phyloP scores from a whole-genome alignment of 2,113 vertebrate species.

The Nycticorax nycticorax region DNA sequence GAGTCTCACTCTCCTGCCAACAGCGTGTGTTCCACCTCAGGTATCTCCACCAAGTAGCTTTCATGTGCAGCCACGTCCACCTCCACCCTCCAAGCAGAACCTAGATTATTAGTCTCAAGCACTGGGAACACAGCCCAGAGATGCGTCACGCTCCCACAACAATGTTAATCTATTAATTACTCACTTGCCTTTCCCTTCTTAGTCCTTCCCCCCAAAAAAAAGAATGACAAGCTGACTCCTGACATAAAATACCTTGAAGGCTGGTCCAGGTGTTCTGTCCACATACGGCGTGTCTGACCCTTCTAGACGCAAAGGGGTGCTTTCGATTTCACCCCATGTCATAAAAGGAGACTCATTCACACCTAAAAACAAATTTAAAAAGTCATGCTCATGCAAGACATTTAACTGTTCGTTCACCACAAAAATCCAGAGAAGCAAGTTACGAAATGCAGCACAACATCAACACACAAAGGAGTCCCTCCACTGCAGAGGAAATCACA shows the following conservation, averaged over 20 bases:
- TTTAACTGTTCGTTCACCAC: neutral
- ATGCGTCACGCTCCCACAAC: neutral
- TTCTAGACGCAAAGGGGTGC: conserved; percentile 91
- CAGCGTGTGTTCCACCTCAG: neutral
- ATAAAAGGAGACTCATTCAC: conserved; percentile 92
- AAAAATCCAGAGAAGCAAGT: neutral
- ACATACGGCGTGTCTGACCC: conserved; percentile 88
- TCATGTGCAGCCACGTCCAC: neutral
- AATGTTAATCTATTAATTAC: neutral
- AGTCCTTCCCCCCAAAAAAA: neutral
- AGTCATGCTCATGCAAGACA: neutral
- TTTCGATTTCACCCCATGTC: conserved; percentile 98
- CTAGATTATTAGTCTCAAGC: neutral
- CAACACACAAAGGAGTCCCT: neutral
- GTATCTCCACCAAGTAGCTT: neutral
- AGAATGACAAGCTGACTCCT: neutral
- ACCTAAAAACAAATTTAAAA: conserved; percentile 67
- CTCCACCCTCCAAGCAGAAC: conserved; percentile 4
- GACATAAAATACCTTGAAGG: conserved; percentile 87
- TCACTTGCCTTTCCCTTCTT: neutral
- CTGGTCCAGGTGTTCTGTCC: conserved; percentile 92
- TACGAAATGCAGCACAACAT: neutral
- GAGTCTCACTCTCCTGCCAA: neutral
- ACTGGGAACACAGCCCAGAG: neutral
- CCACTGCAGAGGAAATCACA: neutral